These are phyloP conservation scores for Eupithecia subumbrata DNA, from an alignment of 2,888 invertebrate species.

Conservation along the genomic window DNA sequence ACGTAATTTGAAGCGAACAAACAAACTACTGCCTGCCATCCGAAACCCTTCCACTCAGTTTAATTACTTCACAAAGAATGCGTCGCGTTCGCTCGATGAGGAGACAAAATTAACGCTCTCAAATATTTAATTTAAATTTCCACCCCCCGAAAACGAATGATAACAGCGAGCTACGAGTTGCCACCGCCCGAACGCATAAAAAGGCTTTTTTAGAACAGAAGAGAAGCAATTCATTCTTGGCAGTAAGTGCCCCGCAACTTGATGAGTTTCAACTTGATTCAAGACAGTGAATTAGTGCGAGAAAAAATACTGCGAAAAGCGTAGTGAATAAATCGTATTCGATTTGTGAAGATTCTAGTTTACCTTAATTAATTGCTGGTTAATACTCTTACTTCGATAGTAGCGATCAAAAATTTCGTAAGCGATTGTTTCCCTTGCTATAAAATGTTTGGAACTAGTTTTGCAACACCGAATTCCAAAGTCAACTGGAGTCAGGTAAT, in stretches of 20 bases:
- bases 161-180: constrained; percentile 71
- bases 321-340: constrained; percentile 70
- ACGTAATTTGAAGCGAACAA: constrained; percentile 82
- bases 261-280: constrained; percentile 71
- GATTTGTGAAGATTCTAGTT: constrained; percentile 60
- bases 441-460: constrained; percentile 40
- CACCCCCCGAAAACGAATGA: constrained; percentile 78
- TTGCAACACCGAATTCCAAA: constrained; percentile 56
- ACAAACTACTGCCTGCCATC: constrained; percentile 79
- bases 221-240: constrained; percentile 72
- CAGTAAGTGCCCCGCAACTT: constrained; percentile 70
- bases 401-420: constrained; percentile 4
- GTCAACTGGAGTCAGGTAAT: constrained; percentile 69
- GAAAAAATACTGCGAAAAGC: constrained; percentile 64
- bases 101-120: constrained; percentile 84
- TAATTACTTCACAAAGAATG: constrained; percentile 85
- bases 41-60: constrained; percentile 83
- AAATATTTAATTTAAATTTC: constrained; percentile 85
- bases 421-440: constrained; percentile 23
- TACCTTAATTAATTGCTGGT: constrained; percentile 57
- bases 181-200: constrained; percentile 62
- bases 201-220: constrained; percentile 61
- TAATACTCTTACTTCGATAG: constrained; percentile 30
- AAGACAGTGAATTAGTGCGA: constrained; percentile 51
- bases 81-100: constrained; percentile 82